A percentile compares a stretch with the other conserved stretches of the same genome.
Conservation (phyloP, 2,113 vertebrate genomes). For the Tachysurus fulvidraco region DNA sequence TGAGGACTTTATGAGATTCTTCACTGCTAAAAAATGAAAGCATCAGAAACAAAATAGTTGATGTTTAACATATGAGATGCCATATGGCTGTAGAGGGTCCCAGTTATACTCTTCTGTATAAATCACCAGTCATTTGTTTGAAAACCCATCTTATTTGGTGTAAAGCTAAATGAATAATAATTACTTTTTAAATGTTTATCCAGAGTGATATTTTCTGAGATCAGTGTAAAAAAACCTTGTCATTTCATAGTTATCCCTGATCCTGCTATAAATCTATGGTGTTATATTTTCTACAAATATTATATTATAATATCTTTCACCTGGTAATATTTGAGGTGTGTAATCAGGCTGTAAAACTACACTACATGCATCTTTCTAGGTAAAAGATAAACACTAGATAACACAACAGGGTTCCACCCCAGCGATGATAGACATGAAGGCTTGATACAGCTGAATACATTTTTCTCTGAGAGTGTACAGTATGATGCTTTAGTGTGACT, state of each 20-base stretch:
- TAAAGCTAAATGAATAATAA: not conserved
- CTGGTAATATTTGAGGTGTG: not conserved
- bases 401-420: not conserved
- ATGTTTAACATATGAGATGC: not conserved
- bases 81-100: slow-evolving; percentile 20
- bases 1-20: no score
- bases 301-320: not conserved
- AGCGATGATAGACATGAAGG: not conserved
- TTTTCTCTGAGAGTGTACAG: not conserved
- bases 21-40: no score
- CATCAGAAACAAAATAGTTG: no score
- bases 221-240: no score
- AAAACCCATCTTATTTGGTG: not conserved
- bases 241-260: not conserved
- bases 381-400: not conserved
- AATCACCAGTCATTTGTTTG: slow-evolving; percentile 17
- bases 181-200: not conserved
- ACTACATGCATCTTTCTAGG: not conserved
- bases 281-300: not conserved
- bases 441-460: not conserved
- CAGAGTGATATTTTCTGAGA: not conserved
- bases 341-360: not conserved
- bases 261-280: not conserved
- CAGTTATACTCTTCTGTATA: slow-evolving; percentile 18
- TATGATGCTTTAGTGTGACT: not conserved